Conservation (phyloP, 1,140 invertebrate genomes). For the Apis laboriosa region DNA sequence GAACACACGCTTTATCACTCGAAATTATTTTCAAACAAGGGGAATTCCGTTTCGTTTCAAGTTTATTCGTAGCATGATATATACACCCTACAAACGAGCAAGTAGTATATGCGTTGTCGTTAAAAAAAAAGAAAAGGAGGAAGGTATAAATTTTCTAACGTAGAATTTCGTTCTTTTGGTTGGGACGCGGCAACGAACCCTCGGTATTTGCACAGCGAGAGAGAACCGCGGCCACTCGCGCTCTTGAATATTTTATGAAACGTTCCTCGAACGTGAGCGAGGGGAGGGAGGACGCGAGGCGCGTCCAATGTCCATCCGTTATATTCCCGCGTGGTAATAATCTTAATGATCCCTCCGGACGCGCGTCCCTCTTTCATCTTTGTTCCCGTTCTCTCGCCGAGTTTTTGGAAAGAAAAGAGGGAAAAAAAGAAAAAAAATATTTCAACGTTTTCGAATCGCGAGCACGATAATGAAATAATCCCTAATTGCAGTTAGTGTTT, state of each 20-base stretch:
- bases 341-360: constrained; percentile 8
- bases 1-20: too few relatives aligned
- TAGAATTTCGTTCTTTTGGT: too few relatives aligned
- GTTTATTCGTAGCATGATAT: too few relatives aligned
- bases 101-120: neutral
- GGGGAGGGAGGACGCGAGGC: neutral
- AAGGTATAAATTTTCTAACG: neutral
- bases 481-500: constrained; percentile 1
- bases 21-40: too few relatives aligned
- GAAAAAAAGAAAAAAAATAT: neutral
- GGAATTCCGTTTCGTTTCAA: too few relatives aligned
- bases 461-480: neutral
- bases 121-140: neutral
- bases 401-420: too few relatives aligned
- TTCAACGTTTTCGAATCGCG: neutral
- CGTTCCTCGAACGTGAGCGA: neutral
- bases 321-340: constrained; percentile 17
- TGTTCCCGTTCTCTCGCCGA: neutral
- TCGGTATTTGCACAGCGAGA: constrained; percentile 13
- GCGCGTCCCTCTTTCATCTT: neutral
- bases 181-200: neutral
- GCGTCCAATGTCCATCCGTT: constrained; percentile 25
- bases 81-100: too few relatives aligned
- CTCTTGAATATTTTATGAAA: constrained; percentile 33
- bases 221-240: neutral